phyloP scores from a whole-genome alignment of 2,888 invertebrate genomes.

The Agrochola lychnidis region DNA sequence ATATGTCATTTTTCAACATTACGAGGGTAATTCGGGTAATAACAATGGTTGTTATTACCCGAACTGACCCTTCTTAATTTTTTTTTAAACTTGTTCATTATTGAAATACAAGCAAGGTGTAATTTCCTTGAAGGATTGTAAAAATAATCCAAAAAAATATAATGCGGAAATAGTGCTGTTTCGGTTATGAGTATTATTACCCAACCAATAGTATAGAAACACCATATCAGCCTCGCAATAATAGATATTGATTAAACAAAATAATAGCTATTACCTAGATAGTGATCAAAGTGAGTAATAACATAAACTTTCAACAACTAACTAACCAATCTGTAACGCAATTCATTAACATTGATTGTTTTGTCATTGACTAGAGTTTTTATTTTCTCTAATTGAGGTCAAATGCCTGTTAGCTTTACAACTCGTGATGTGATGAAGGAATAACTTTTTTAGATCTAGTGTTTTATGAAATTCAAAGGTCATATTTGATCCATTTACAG shows the following conservation, averaged over 20 bases:
- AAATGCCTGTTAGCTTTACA: constrained; percentile 82
- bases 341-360: constrained; percentile 84
- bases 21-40: no score
- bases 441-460: constrained; percentile 74
- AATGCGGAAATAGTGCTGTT: constrained; percentile 18
- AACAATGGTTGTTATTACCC: background rate
- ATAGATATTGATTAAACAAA: constrained; percentile 42
- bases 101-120: background rate
- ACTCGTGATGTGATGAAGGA: constrained; percentile 76
- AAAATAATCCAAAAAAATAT: background rate
- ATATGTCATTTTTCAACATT: background rate
- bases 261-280: constrained; percentile 47
- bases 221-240: constrained; percentile 24
- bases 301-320: constrained; percentile 54
- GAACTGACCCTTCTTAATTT: background rate
- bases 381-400: constrained; percentile 86
- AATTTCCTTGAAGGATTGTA: background rate
- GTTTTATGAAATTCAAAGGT: constrained; percentile 68
- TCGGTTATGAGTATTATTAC: constrained; percentile 24
- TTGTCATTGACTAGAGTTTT: constrained; percentile 85
- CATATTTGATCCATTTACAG: constrained; percentile 35
- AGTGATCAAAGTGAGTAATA: constrained; percentile 49
- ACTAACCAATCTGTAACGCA: constrained; percentile 75
- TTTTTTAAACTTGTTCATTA: no score
- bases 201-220: constrained; percentile 18